A percentile compares a stretch with the other conserved stretches of the same genome.
Conservation (phyloP, 2,888 invertebrate genomes). For the Tetanocera ferruginea region DNA sequence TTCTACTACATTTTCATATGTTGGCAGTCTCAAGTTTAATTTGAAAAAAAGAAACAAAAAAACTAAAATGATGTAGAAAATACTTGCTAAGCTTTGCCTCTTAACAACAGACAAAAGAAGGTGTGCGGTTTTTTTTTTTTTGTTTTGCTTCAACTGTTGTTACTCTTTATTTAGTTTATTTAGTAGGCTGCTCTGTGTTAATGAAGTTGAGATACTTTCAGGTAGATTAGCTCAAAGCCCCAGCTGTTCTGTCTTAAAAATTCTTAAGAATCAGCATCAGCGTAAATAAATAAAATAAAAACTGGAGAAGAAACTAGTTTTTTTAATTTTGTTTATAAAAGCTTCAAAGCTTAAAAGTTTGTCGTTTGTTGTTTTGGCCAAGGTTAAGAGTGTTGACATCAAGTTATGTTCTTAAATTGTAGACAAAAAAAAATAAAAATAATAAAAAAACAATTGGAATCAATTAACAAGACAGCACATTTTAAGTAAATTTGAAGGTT, state of each 20-base stretch:
- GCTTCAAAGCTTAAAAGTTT: too few species aligned
- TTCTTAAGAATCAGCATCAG: not conserved
- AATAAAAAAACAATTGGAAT: not conserved
- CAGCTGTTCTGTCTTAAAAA: not conserved
- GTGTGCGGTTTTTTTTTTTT: not conserved
- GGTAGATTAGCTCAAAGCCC: not conserved
- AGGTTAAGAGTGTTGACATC: slow-evolving; percentile 17
- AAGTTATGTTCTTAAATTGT: not conserved
- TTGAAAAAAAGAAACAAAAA: too few species aligned
- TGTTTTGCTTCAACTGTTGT: slow-evolving; percentile 4
- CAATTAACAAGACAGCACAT: not conserved
- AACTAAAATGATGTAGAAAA: slow-evolving; percentile 9
- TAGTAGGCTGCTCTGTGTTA: not conserved
- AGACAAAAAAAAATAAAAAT: not conserved
- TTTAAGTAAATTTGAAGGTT: not conserved
- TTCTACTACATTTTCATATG: not conserved
- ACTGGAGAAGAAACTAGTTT: not conserved
- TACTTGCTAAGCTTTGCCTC: not conserved
- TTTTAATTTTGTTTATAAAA: not conserved
- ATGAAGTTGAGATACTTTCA: not conserved
- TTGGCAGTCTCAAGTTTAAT: not conserved
- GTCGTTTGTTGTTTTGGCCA: slow-evolving; percentile 21
- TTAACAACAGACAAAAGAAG: not conserved
- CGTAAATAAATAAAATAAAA: not conserved
- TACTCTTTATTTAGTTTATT: not conserved